Evolutionary conservation across 1,140 invertebrate genomes (phyloP).

Genomic region (Drosophila takahashii): DNA sequence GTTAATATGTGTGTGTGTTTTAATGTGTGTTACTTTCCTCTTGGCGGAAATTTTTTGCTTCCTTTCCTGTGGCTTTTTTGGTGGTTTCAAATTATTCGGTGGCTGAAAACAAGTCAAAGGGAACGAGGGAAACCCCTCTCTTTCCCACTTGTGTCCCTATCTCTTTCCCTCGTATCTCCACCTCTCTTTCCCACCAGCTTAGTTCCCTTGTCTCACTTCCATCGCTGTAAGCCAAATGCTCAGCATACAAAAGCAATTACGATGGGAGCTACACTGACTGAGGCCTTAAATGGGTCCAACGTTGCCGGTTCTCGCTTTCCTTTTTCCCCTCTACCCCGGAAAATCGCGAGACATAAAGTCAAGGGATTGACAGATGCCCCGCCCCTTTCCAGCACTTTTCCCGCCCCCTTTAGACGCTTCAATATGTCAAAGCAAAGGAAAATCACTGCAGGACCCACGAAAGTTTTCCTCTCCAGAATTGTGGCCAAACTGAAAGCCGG

Average conservation of each 20-base stretch:
- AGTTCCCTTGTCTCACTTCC: conserved; percentile 42
- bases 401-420: conserved; percentile 2
- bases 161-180: not conserved
- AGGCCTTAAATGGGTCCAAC: conserved; percentile 19
- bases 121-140: not conserved
- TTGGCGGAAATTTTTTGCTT: conserved; percentile 48
- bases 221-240: conserved; percentile 47
- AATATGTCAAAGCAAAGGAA: conserved; percentile 36
- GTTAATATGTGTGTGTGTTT: conserved; percentile 6
- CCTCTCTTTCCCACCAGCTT: conserved; percentile 10
- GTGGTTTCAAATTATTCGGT: conserved; percentile 48
- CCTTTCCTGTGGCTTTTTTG: conserved; percentile 38
- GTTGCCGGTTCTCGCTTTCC: not conserved
- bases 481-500: conserved; percentile 7
- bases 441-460: conserved; percentile 22
- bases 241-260: conserved; percentile 69
- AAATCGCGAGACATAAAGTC: conserved; percentile 29
- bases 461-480: conserved; percentile 38
- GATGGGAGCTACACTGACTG: conserved; percentile 29
- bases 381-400: conserved; percentile 1
- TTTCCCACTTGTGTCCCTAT: not conserved
- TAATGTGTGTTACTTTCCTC: conserved; percentile 50
- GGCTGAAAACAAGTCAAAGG: conserved; percentile 32
- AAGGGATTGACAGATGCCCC: conserved; percentile 41
- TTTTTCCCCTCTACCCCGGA: not conserved